phyloP scores from a whole-genome alignment of 1,140 invertebrate species.

The Gonioctena quinquepunctata region DNA sequence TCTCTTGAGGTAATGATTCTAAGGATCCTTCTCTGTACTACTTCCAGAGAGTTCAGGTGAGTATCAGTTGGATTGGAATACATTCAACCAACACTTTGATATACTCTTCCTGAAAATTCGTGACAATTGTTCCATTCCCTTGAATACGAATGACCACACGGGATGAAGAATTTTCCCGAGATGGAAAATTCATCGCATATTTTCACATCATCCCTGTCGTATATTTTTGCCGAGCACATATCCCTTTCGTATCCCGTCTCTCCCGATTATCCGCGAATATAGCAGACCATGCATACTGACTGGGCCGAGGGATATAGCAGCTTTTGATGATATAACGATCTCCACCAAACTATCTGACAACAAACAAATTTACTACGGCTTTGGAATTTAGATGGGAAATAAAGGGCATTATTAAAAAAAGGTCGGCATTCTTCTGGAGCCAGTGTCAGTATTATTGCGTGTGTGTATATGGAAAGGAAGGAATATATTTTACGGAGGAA shows the following conservation, averaged over 20 bases:
- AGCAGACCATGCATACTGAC: constrained; percentile 5
- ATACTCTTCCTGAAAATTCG: too few relatives aligned
- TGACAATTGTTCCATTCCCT: too few relatives aligned
- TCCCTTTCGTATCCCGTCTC: constrained; percentile 4
- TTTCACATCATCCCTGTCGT: constrained; percentile 11
- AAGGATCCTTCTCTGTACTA: too few relatives aligned
- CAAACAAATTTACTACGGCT: constrained; percentile 22
- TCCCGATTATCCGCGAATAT: constrained; percentile 17
- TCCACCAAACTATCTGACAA: constrained; percentile 19
- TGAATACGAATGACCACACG: not conserved
- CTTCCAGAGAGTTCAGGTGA: too few relatives aligned
- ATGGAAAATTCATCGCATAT: constrained; percentile 7
- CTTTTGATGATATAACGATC: constrained; percentile 24
- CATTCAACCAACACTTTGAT: too few relatives aligned
- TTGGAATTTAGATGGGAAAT: constrained; percentile 18
- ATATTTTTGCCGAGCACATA: constrained; percentile 11
- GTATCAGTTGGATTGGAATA: too few relatives aligned
- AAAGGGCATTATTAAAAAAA: constrained; percentile 18
- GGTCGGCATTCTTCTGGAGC: constrained; percentile 15
- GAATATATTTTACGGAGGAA: not conserved
- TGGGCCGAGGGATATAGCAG: not conserved
- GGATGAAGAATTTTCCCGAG: not conserved
- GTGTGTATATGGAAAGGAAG: constrained; percentile 1
- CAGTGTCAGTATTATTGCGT: constrained; percentile 12
- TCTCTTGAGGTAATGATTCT: too few relatives aligned